Evolutionary conservation across 1,140 invertebrate species (phyloP), one percentile per base, ranked within the genome.

Genomic region (Laupala kohalensis): DNA sequence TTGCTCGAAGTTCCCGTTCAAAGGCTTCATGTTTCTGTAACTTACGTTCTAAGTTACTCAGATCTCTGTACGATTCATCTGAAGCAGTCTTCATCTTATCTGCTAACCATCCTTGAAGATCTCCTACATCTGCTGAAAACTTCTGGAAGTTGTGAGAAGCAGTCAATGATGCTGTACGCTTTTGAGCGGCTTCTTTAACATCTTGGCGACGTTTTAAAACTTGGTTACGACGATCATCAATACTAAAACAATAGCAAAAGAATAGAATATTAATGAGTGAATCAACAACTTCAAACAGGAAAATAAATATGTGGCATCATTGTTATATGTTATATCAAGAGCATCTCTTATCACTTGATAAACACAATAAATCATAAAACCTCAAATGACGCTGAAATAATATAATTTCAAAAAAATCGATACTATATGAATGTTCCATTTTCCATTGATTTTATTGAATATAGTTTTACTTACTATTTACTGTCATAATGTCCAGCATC

Each of bases 1-100:
- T 97, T 0, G 94, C 92, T 62, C 92, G 85, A 6, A 99, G 80
- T 79, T 99, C 97, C 24, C 96, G 85, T 78, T 98, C 95, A 79
- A 99, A 98, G 0, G 96, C 97, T 80, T 98, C 95, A 78, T 99
- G 97, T 78, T 98, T 98, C 80, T 98, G 94, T 3, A 98, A 82
- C 80, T 98, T 98, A 3, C 94, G 85, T 73, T 95, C 93, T 62
- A 99, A 82, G 78, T 98, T 97, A 62, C 87, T 90, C 23, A 97
- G 82, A 77, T 98, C 96, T 27, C 93, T 86, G 78, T 97, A 97
- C 70, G 90, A 95, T 77, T 98, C 94, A 77, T 98, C 96, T 5
- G 89, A 89, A 0, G 95, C 94, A 4, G 92, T 92, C 79, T 91
- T 91, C 73, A 91, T 88, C 82, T 98, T 99, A 76, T 98, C 96